Evolutionary conservation across 2,888 invertebrate species (phyloP).

Genomic region (Diloba caeruleocephala): DNA sequence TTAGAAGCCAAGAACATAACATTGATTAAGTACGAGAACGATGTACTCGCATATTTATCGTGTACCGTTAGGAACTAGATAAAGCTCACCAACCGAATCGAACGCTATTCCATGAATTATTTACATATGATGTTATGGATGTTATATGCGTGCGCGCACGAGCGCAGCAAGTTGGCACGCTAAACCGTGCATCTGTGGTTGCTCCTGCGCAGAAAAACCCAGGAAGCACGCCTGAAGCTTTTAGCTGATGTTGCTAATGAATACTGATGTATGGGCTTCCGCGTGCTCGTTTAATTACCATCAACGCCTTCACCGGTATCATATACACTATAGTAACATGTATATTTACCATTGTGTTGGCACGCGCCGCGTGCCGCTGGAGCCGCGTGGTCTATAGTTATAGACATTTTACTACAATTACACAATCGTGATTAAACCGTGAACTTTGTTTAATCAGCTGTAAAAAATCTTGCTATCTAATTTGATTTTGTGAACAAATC

Average conservation of each 20-base stretch:
- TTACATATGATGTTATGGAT: conserved; percentile 71
- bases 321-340: conserved; percentile 38
- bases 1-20: conserved; percentile 10
- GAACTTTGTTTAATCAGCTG: conserved; percentile 9
- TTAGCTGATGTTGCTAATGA: conserved; percentile 79
- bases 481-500: not conserved
- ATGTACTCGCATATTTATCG: conserved; percentile 15
- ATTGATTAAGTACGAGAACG: conserved; percentile 37
- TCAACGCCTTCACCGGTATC: conserved; percentile 44
- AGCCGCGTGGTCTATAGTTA: conserved; percentile 57
- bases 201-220: conserved; percentile 74
- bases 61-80: conserved; percentile 71
- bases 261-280: conserved; percentile 81
- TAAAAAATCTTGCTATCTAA: not conserved
- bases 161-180: conserved; percentile 75
- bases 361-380: conserved; percentile 30
- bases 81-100: conserved; percentile 67
- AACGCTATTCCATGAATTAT: conserved; percentile 61
- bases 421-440: conserved; percentile 13
- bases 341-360: conserved; percentile 43
- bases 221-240: conserved; percentile 73
- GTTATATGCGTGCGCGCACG: conserved; percentile 73
- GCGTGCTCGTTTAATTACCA: conserved; percentile 76
- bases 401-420: conserved; percentile 18
- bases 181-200: conserved; percentile 57